Base-by-base conservation (phyloP, 1,140 invertebrate species). In the Bacillus rossius region DNA sequence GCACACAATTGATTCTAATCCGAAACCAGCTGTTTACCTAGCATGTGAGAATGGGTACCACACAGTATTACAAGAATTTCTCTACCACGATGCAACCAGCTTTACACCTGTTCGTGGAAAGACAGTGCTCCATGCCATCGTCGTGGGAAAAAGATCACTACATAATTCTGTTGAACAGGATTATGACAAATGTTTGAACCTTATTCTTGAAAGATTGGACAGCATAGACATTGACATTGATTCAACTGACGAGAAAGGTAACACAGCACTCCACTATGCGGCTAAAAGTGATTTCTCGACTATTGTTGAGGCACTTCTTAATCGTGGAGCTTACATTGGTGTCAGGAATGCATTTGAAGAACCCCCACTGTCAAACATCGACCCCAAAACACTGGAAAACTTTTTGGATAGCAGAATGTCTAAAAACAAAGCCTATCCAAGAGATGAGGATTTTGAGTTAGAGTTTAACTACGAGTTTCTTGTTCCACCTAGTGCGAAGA, bases 241-340 rank as follows among this genome's bases (percentile, higher is more conserved):
- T 67, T 78, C 78, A 60, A 64, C 69, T 8, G 88, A 91, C 69
- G 74, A 77, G 1, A 86, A 85, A 62, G 83, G 85, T 13, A 91
- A 91, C 62, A 88, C 87, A 13, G 81, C 89, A 0, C 73, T 94
- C 10, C 90, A 94, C 72, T 93, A 92, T 69, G 91, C 92, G 1
- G 84, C 85, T 10, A 82, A 83, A 66, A 82, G 82, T 62, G 81
- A 81, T 8, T 81, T 84, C 61, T 69, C 73, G 22, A 75, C 82
- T 40, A 82, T 80, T 0, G 78, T 86, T 3, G 68, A 81, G 37
- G 69, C 81, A 19, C 67, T 92, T 17, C 68, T 92, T 2, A 71
- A 79, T 22, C 77, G 78, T 54, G 88, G 88, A 17, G 85, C 87
- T 20, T 89, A 85, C 65, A 76, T 91, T 8, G 87, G 86, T 0